Base-by-base conservation (phyloP, 1,140 invertebrate species). In the Neodiprion virginianus region DNA sequence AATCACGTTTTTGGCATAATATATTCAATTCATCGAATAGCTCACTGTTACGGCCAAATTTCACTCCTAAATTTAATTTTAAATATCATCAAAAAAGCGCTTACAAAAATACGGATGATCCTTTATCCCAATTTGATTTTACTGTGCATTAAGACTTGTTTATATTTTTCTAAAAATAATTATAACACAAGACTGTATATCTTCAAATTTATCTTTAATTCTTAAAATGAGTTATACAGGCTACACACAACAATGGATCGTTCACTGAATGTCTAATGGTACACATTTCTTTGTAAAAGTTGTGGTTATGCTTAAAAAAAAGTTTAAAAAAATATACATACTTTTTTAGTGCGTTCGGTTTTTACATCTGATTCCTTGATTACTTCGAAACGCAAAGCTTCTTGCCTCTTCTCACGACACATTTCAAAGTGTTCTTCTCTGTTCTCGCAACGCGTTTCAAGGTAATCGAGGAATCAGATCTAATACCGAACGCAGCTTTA, bases 151-250 rank as follows among this genome's bases (percentile, higher is more conserved):
- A 61, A 5, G 53, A 61, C 11, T 61, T 4, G 5, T 61, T 12
- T 8, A 61, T 61, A 61, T 61, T 61, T 61, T 61, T 61, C 53
- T 61, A 61, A 61, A 61, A 17, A 61, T 61, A 61, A 61, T 61
- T 61, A 61, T 8, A 61, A 61, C 10, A 53, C 53, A 17, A 61
- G 53, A 61, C 53, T 61, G 53, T n/a, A 53, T 53, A 53, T 53
- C 53, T 61, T 61, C 53, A 12, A 17, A 8, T 17, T 14, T 8
- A 61, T 8, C 11, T 61, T 61, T 61, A 61, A 61, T 61, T 14
- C 5, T 61, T 10, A 8, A 61, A 61, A 61, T 14, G 11, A 61
- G n/a, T 2, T 61, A 8, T 61, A 14, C 53, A 61, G 53, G 53
- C 53, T 61, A 61, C 11, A 61, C n/a, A 12, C n/a, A 61, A 17